phyloP scores from a whole-genome alignment of 1,140 invertebrate species.

The Trichogramma pretiosum region DNA sequence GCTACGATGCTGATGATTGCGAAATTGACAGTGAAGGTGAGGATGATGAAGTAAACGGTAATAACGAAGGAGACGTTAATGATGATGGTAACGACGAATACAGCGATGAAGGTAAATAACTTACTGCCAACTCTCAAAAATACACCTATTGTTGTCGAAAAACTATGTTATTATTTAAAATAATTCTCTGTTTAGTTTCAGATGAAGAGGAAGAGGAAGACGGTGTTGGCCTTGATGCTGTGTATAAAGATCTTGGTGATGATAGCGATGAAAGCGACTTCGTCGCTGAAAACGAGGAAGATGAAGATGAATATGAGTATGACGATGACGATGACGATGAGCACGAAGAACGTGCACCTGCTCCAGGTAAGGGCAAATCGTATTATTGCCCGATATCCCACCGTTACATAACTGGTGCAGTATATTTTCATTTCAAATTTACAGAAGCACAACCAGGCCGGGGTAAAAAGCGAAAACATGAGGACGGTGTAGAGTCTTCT shows the following conservation, averaged over 20 bases:
- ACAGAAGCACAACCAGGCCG: constrained; percentile 47
- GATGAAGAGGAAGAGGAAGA: constrained; percentile 55
- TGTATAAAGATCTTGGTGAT: constrained; percentile 65
- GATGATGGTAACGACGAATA: constrained; percentile 61
- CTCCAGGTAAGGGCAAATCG: not conserved
- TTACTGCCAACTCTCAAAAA: not conserved
- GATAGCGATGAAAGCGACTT: constrained; percentile 58
- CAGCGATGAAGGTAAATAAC: constrained; percentile 50
- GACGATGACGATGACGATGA: constrained; percentile 52
- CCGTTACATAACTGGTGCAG: too few relatives aligned
- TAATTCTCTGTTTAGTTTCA: constrained; percentile 36
- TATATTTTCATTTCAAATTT: constrained; percentile 19
- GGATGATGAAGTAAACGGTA: constrained; percentile 64
- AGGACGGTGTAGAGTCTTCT: constrained; percentile 47
- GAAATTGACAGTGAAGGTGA: constrained; percentile 63
- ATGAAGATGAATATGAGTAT: constrained; percentile 44
- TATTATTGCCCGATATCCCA: not conserved
- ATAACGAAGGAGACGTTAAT: constrained; percentile 61
- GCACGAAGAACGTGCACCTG: constrained; percentile 31
- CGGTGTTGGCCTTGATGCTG: constrained; percentile 58
- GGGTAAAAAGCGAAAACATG: constrained; percentile 66
- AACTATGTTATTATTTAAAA: too few relatives aligned
- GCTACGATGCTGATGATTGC: constrained; percentile 50
- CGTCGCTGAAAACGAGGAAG: constrained; percentile 52
- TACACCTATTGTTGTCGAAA: constrained; percentile 23